phyloP scores from a whole-genome alignment of 2,888 invertebrate species.

The Diarsia mendica region DNA sequence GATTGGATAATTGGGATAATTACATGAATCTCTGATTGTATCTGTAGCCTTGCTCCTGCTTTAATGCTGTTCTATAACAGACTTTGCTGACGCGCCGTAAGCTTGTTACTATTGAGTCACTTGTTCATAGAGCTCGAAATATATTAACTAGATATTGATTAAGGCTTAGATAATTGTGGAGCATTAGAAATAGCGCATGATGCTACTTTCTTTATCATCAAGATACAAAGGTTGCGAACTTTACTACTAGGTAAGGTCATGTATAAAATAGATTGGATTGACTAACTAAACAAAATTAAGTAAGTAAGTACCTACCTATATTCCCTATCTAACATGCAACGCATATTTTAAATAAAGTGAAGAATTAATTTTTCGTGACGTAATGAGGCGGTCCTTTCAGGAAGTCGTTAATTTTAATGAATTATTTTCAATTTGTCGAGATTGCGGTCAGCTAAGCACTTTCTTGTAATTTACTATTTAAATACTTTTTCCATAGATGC shows the following conservation, averaged over 20 bases:
- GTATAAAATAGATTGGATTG: constrained; percentile 32
- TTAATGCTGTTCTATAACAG: constrained; percentile 60
- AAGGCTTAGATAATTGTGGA: constrained; percentile 7
- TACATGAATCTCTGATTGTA: constrained; percentile 80
- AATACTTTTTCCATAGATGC: not conserved
- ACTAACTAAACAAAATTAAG: constrained; percentile 23
- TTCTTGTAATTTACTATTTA: constrained; percentile 2
- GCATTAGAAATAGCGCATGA: constrained; percentile 17
- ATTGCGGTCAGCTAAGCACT: not conserved
- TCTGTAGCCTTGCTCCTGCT: constrained; percentile 80
- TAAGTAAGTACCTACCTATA: too few species aligned
- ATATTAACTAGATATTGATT: constrained; percentile 3
- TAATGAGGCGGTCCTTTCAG: constrained; percentile 1
- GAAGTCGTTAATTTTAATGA: constrained; percentile 6
- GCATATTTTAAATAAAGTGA: constrained; percentile 7
- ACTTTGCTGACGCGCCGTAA: constrained; percentile 39
- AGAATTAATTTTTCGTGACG: not conserved
- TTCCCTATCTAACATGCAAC: not conserved
- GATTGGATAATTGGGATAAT: constrained; percentile 88
- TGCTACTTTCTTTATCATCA: constrained; percentile 34
- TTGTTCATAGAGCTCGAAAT: constrained; percentile 12
- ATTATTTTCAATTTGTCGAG: not conserved
- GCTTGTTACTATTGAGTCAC: constrained; percentile 29
- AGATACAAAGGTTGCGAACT: constrained; percentile 50
- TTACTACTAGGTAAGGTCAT: constrained; percentile 42